Evolutionary conservation across 2,113 vertebrate genomes (phyloP).

Genomic region (Microtus oregoni): DNA sequence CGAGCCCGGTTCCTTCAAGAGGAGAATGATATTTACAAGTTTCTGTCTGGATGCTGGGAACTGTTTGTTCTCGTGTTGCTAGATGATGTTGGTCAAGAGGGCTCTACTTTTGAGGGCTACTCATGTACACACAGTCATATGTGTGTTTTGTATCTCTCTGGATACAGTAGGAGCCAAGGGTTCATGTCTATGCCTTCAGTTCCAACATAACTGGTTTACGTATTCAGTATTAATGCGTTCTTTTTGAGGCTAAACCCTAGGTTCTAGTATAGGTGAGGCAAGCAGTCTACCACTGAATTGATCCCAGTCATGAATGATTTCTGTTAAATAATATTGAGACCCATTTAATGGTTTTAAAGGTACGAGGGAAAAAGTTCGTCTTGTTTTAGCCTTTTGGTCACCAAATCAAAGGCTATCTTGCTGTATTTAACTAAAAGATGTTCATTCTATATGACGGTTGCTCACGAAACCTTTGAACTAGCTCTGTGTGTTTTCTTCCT

Average conservation of each 20-base stretch:
- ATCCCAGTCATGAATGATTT: not conserved
- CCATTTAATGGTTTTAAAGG: constrained; percentile 63
- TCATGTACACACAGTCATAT: not conserved
- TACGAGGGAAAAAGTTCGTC: not conserved
- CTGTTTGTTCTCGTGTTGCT: not conserved
- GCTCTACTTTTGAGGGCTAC: not conserved
- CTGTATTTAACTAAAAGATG: constrained; percentile 63
- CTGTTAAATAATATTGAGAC: not conserved
- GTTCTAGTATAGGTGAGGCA: not conserved
- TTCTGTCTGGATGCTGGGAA: not conserved
- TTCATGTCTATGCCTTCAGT: not conserved
- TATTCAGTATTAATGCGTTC: not conserved
- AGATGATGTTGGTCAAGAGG: not conserved
- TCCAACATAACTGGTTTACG: not conserved
- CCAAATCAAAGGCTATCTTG: constrained; percentile 55
- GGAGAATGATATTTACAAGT: not conserved
- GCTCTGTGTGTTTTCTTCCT: not conserved
- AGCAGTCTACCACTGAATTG: not conserved
- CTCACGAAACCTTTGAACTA: constrained; percentile 68
- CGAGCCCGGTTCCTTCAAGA: not conserved
- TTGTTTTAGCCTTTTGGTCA: constrained; percentile 58
- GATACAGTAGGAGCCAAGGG: not conserved
- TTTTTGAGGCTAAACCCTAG: not conserved
- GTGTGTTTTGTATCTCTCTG: not conserved
- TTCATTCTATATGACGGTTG: constrained; percentile 62